These are phyloP conservation scores for Macrotus californicus DNA, from an alignment of 2,113 vertebrate species.

Conservation along the genomic window DNA sequence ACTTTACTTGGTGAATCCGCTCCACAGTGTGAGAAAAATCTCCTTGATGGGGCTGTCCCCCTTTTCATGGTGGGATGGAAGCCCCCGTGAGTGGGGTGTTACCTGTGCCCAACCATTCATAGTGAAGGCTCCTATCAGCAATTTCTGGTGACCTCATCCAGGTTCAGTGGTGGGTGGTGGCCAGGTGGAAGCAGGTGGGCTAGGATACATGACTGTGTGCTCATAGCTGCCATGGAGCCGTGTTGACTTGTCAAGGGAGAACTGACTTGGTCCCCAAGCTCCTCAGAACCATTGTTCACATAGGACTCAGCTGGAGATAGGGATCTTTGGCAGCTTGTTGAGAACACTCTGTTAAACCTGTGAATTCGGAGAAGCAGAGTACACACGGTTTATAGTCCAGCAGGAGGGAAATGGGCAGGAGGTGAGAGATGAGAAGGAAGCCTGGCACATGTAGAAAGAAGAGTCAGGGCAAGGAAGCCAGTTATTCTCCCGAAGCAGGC, in stretches of 20 bases:
- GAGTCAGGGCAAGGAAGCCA: neutral
- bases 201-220: neutral
- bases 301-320: neutral
- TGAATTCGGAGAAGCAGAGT: neutral
- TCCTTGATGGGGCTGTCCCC: neutral
- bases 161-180: neutral
- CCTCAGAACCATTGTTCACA: neutral
- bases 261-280: neutral
- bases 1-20: neutral
- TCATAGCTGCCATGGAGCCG: rapidly evolving
- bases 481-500: neutral
- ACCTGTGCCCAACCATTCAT: neutral
- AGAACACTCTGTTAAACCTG: neutral
- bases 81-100: rapidly evolving
- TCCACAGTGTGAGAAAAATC: neutral
- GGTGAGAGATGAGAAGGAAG: neutral
- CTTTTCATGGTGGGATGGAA: neutral
- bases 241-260: neutral
- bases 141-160: neutral
- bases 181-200: neutral
- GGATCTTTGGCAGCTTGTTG: neutral
- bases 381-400: neutral
- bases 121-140: neutral
- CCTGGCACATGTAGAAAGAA: neutral
- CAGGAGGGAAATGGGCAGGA: neutral